phyloP scores from a whole-genome alignment of 1,140 invertebrate species.

The Melipona quadrifasciata region DNA sequence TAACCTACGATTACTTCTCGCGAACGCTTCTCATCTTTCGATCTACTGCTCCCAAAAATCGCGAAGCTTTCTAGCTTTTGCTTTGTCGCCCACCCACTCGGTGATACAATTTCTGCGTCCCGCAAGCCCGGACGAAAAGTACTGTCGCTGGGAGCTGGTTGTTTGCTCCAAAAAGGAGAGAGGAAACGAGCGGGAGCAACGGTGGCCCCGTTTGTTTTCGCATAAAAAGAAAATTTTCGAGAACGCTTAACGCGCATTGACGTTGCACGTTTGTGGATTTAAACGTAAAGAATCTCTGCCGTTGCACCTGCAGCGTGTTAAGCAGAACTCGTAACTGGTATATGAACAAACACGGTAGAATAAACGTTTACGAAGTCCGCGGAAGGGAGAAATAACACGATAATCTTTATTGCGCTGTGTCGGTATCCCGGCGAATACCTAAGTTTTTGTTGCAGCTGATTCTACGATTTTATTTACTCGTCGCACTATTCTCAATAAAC shows the following conservation, averaged over 20 bases:
- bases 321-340: not conserved
- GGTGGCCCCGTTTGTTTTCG: not conserved
- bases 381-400: not conserved
- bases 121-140: not conserved
- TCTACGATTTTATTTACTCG: slow-evolving; percentile 1
- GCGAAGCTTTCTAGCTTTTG: not conserved
- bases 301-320: not conserved
- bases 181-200: not conserved
- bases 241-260: not conserved
- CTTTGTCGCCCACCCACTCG: not conserved
- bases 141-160: not conserved
- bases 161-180: not conserved
- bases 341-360: not conserved
- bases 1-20: not conserved
- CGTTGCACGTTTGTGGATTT: not conserved
- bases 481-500: not conserved
- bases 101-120: not conserved
- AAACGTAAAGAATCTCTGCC: slow-evolving; percentile 1
- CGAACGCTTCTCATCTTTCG: not conserved
- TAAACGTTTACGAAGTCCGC: not conserved
- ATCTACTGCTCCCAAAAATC: not conserved
- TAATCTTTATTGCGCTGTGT: not conserved
- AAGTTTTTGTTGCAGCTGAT: not conserved
- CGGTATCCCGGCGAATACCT: not conserved
- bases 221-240: not conserved